Evolutionary conservation across 2,888 invertebrate species (phyloP).

Genomic region (Phyllotreta striolata): DNA sequence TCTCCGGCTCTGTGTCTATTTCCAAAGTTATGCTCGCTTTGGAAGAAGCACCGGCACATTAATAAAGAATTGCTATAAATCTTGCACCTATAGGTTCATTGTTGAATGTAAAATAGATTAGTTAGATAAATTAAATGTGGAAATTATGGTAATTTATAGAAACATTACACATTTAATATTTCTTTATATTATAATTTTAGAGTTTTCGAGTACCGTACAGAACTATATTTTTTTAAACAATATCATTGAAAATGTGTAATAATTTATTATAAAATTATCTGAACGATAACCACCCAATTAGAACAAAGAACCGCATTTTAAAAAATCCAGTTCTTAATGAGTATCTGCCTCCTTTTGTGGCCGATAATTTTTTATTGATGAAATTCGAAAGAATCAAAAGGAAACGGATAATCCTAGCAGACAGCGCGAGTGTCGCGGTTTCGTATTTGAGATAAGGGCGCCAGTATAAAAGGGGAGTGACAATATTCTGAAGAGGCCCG

Average conservation of each 20-base stretch:
- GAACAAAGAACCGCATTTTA: conserved; percentile 17
- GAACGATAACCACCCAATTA: conserved; percentile 1
- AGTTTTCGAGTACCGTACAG: too few species aligned
- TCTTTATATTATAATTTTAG: too few species aligned
- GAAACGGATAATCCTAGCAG: conserved; percentile 41
- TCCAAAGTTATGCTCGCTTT: conserved; percentile 22
- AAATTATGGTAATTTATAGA: too few species aligned
- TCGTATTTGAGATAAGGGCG: conserved; percentile 50
- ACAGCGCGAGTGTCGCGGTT: conserved; percentile 34
- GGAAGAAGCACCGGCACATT: not conserved
- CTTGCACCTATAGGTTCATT: too few species aligned
- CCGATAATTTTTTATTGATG: conserved; percentile 37
- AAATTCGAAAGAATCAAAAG: conserved; percentile 41
- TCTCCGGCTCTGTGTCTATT: conserved; percentile 10
- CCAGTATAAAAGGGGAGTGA: conserved; percentile 48
- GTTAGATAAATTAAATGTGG: too few species aligned
- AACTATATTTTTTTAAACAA: too few species aligned
- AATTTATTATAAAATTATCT: conserved; percentile 1
- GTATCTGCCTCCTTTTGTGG: conserved; percentile 31
- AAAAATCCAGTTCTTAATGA: conserved; percentile 29
- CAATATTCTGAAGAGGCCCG: conserved; percentile 47
- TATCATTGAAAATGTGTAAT: not conserved
- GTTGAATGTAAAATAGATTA: too few species aligned
- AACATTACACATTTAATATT: too few species aligned
- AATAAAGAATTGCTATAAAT: too few species aligned